phyloP scores from a whole-genome alignment of 35 echinoderm and acorn worm genomes.

The Hemicentrotus pulcherrimus region DNA sequence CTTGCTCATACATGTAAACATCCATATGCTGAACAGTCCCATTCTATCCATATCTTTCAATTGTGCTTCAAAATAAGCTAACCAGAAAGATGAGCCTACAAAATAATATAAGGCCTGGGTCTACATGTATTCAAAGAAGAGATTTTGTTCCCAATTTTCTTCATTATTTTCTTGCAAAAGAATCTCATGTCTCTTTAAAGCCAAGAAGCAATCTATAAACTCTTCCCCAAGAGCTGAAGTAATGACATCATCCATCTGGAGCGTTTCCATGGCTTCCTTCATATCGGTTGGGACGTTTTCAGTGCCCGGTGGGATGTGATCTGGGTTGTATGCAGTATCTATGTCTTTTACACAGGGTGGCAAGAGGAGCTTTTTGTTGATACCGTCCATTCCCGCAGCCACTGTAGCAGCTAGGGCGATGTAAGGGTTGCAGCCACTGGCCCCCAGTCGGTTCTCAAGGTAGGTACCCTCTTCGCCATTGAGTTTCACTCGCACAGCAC shows the following conservation, averaged over 20 bases:
- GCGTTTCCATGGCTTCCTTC: constrained; percentile 28
- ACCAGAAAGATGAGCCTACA: too few species aligned
- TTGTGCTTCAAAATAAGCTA: too few species aligned
- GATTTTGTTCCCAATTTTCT: constrained; percentile 36
- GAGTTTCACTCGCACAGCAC: constrained; percentile 53
- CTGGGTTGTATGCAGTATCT: constrained; percentile 46
- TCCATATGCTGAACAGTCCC: too few species aligned
- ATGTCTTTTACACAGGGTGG: constrained; percentile 24
- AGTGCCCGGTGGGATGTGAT: not conserved
- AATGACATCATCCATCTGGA: constrained; percentile 29
- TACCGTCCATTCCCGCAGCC: constrained; percentile 88
- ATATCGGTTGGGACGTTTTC: constrained; percentile 31
- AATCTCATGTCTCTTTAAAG: constrained; percentile 36
- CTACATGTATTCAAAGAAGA: constrained; percentile 43
- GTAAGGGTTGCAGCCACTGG: constrained; percentile 44
- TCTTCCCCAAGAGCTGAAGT: constrained; percentile 31
- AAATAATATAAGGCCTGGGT: not conserved
- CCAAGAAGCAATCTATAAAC: constrained; percentile 52
- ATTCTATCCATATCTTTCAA: too few species aligned
- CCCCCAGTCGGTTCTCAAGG: constrained; percentile 46
- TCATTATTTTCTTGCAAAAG: not conserved
- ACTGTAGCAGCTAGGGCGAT: constrained; percentile 55
- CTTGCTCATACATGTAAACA: too few species aligned
- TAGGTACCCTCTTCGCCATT: constrained; percentile 48
- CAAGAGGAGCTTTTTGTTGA: constrained; percentile 37